Conservation (phyloP, 2,113 vertebrate genomes). For the Numida meleagris region DNA sequence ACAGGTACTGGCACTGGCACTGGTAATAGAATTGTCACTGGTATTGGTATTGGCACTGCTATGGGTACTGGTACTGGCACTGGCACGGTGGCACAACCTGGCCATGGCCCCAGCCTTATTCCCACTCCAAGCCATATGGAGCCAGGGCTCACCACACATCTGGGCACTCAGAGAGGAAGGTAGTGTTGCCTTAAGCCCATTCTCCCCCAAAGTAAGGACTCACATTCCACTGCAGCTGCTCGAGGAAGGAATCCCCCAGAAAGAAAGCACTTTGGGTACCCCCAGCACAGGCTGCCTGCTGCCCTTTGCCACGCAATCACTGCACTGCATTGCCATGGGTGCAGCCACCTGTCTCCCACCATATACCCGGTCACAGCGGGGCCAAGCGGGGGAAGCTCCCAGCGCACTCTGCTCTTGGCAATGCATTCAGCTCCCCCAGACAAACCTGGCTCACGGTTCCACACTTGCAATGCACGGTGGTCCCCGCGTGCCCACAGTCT, state of each 20-base stretch:
- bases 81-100: constrained; percentile 40
- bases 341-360: background rate
- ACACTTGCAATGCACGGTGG: background rate
- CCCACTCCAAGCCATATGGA: too few relatives aligned
- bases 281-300: background rate
- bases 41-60: too few relatives aligned
- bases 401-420: background rate
- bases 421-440: background rate
- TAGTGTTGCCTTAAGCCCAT: background rate
- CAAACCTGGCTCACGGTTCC: background rate
- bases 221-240: background rate
- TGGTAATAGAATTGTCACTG: too few relatives aligned
- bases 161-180: too few relatives aligned
- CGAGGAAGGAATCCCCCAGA: background rate
- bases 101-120: background rate
- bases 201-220: background rate
- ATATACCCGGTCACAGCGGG: fast-evolving
- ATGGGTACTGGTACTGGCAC: background rate
- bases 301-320: background rate
- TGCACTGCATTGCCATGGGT: fast-evolving
- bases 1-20: background rate
- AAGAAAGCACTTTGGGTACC: background rate
- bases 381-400: background rate
- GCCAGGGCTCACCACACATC: background rate
- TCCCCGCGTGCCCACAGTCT: background rate